Percentiles rank a stretch among this genome's conserved stretches.
Evolutionary conservation across 1,140 invertebrate genomes (phyloP).

Genomic region (Eufriesea mexicana): DNA sequence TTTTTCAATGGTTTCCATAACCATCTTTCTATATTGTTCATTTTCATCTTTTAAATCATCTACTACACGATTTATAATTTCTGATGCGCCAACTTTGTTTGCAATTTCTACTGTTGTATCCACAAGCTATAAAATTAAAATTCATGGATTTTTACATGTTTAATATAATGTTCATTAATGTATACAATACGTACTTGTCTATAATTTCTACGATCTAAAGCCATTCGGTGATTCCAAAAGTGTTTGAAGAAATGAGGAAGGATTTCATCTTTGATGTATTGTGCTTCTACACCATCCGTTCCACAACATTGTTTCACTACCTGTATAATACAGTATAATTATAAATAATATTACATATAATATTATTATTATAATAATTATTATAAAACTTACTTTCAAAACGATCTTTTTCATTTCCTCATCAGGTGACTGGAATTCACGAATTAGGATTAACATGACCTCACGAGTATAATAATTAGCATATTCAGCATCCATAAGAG

Average conservation of each 20-base stretch:
- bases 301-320: constrained; percentile 99
- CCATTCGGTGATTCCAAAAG: constrained; percentile 99
- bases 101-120: constrained; percentile 99
- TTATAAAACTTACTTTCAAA: constrained; percentile 88
- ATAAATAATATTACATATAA: neutral
- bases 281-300: constrained; percentile 99
- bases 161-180: neutral
- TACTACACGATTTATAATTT: constrained; percentile 99
- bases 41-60: constrained; percentile 99
- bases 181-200: constrained; percentile 85
- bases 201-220: constrained; percentile 98
- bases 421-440: constrained; percentile 99
- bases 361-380: neutral
- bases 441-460: constrained; percentile 99
- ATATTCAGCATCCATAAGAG: constrained; percentile 99
- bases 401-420: constrained; percentile 99
- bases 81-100: constrained; percentile 99
- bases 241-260: constrained; percentile 99
- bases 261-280: constrained; percentile 99
- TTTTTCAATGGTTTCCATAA: constrained; percentile 99
- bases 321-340: constrained; percentile 77
- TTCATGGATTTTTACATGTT: constrained; percentile 16
- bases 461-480: constrained; percentile 99
- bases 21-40: constrained; percentile 99
- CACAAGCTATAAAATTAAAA: constrained; percentile 87